phyloP scores from a whole-genome alignment of 2,113 vertebrate species.

The Telmatochromis sp. region DNA sequence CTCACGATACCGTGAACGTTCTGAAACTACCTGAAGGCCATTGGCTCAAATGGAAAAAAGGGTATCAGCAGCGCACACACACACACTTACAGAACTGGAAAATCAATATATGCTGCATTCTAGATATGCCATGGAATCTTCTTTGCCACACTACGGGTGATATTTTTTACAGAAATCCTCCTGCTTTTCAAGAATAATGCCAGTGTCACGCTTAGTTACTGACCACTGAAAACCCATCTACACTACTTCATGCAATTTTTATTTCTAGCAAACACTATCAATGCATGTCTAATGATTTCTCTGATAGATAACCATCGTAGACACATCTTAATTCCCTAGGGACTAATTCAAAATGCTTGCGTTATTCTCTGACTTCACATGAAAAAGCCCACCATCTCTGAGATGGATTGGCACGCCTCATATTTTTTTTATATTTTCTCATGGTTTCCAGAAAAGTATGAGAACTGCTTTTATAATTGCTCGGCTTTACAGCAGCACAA shows the following conservation, averaged over 20 bases:
- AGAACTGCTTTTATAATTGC: neutral
- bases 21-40: conserved; percentile 10
- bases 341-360: neutral
- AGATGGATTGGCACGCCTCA: neutral
- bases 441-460: neutral
- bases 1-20: neutral
- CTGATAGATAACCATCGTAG: neutral
- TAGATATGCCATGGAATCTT: conserved; percentile 2
- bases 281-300: neutral
- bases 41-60: neutral
- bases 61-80: neutral
- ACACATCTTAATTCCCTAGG: neutral
- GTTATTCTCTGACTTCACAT: neutral
- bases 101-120: conserved; percentile 22
- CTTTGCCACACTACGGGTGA: conserved; percentile 4
- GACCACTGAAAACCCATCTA: neutral
- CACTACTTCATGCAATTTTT: neutral
- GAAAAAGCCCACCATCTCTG: neutral
- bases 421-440: neutral
- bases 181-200: neutral
- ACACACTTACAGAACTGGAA: conserved; percentile 4
- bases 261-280: neutral
- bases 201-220: neutral
- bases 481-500: neutral
- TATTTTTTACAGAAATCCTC: conserved; percentile 8